Evolutionary conservation across 2,797 vertebrate genomes (phyloP).

Genomic region (Rachycentron canadum): DNA sequence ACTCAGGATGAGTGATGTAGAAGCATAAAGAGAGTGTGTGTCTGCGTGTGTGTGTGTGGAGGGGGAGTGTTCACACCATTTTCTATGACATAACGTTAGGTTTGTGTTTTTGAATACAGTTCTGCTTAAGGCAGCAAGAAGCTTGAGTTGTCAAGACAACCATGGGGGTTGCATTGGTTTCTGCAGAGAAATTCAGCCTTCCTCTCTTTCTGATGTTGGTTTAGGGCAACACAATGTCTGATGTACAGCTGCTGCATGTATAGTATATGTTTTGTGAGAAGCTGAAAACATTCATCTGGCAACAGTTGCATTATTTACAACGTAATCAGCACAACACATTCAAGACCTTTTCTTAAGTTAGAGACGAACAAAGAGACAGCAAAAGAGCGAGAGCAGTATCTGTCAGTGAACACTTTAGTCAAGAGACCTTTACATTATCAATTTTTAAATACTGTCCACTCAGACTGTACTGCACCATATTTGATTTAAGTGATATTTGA

Average conservation of each 20-base stretch:
- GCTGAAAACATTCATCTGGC: constrained; percentile 40
- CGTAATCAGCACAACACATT: constrained; percentile 30
- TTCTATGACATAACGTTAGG: constrained; percentile 51
- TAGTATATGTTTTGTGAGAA: constrained; percentile 13
- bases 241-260: constrained; percentile 18
- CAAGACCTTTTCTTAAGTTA: background rate
- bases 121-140: constrained; percentile 41
- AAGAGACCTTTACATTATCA: background rate
- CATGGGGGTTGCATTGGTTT: constrained; percentile 41
- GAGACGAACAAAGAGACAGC: background rate
- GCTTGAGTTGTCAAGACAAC: constrained; percentile 75
- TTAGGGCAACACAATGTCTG: constrained; percentile 6
- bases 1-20: constrained; percentile 48
- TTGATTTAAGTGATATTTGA: background rate
- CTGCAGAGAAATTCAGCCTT: constrained; percentile 40
- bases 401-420: background rate
- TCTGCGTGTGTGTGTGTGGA: constrained; percentile 5
- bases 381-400: background rate
- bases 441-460: background rate
- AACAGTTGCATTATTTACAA: constrained; percentile 59
- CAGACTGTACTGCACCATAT: background rate
- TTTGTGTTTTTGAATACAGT: constrained; percentile 56
- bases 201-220: constrained; percentile 24
- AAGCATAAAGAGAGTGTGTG: constrained; percentile 23
- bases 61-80: constrained; percentile 36